phyloP scores from a whole-genome alignment of 2,113 vertebrate genomes.

The Archilochus colubris region DNA sequence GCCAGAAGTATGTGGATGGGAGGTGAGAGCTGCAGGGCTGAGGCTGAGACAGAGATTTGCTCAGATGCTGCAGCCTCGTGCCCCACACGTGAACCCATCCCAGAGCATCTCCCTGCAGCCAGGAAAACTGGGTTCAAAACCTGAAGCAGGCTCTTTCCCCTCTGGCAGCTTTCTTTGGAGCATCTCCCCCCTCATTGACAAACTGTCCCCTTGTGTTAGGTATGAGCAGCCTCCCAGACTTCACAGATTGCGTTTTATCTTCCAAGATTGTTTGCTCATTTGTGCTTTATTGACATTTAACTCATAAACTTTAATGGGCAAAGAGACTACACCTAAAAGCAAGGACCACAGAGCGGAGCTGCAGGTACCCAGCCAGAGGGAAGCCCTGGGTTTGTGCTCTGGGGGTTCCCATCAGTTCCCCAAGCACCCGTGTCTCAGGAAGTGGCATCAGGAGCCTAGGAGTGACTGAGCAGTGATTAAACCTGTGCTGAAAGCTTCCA shows the following conservation, averaged over 20 bases:
- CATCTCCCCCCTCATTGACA: neutral
- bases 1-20: neutral
- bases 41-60: neutral
- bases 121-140: neutral
- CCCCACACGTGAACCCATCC: neutral
- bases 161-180: neutral
- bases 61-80: no score
- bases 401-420: neutral
- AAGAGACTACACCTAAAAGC: neutral
- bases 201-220: neutral
- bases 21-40: accelerated
- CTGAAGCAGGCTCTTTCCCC: neutral
- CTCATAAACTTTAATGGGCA: neutral
- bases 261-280: neutral
- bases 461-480: neutral
- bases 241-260: neutral
- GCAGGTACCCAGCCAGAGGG: neutral
- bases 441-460: neutral
- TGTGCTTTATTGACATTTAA: neutral
- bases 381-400: neutral
- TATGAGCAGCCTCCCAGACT: neutral
- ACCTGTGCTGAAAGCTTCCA: neutral
- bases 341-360: neutral
- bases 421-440: neutral
- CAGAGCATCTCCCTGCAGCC: accelerated